Conservation (phyloP, 2,113 vertebrate genomes). For the Caranx melampygus region DNA sequence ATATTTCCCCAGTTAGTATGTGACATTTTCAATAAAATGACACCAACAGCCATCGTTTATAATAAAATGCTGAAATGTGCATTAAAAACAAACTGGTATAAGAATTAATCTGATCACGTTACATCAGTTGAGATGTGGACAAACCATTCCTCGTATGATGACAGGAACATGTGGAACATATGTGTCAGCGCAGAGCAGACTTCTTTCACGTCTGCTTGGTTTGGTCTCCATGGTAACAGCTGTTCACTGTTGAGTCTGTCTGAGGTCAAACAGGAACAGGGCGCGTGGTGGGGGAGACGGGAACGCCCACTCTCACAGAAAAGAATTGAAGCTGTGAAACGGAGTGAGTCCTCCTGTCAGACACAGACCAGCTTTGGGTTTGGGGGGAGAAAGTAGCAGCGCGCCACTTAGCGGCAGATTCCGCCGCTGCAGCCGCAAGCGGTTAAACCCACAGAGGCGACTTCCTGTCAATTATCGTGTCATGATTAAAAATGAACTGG, state of each 20-base stretch:
- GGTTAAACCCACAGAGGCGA: neutral
- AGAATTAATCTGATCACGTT: too few species aligned
- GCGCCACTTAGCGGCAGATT: conserved; percentile 43
- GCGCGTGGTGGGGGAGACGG: neutral
- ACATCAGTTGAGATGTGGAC: too few species aligned
- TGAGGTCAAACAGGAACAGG: neutral
- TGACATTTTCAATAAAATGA: too few species aligned
- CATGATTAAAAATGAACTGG: neutral
- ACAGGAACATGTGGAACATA: too few species aligned
- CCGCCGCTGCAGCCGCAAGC: neutral
- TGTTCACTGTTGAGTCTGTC: neutral
- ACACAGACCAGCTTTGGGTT: conserved; percentile 9
- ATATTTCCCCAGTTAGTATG: too few species aligned
- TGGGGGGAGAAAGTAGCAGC: neutral
- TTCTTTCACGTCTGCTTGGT: neutral
- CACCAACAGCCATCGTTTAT: too few species aligned
- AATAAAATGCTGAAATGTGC: too few species aligned
- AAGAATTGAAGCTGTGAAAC: neutral
- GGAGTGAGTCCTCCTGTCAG: conserved; percentile 10
- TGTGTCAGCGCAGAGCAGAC: too few species aligned
- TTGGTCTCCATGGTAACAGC: conserved; percentile 28
- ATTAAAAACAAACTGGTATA: too few species aligned
- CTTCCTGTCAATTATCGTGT: conserved; percentile 12
- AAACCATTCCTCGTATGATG: too few species aligned
- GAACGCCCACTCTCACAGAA: conserved; percentile 2